phyloP scores from a whole-genome alignment of 2,888 invertebrate species.

The Oscheius myriophilus region DNA sequence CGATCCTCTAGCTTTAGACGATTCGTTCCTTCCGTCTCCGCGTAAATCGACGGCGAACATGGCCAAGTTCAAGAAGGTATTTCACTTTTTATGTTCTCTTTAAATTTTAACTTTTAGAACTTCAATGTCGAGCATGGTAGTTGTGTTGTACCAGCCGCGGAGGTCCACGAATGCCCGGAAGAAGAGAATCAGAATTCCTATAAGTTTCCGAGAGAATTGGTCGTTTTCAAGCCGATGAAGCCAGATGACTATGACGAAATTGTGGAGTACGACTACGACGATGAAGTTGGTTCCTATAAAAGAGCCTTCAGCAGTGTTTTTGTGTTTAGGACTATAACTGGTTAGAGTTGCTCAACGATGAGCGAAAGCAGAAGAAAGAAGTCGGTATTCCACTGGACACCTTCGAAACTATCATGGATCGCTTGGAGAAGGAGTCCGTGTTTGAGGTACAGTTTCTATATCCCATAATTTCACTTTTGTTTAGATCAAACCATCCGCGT shows the following conservation, averaged over 20 bases:
- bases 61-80: conserved; percentile 20
- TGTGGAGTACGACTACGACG: conserved; percentile 95
- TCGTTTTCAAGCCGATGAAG: not conserved
- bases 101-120: conserved; percentile 16
- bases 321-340: conserved; percentile 83
- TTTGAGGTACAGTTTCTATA: conserved; percentile 77
- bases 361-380: conserved; percentile 79
- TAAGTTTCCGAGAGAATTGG: too few relatives aligned
- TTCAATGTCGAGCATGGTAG: conserved; percentile 16
- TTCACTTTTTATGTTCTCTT: not conserved
- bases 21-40: conserved; percentile 4
- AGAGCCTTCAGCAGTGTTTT: not conserved
- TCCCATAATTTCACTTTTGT: not conserved
- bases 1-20: conserved; percentile 7
- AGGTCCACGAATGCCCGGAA: not conserved
- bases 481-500: conserved; percentile 15
- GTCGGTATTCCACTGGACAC: conserved; percentile 86
- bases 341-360: conserved; percentile 88
- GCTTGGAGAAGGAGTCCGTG: conserved; percentile 95
- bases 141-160: conserved; percentile 11
- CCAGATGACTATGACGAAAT: conserved; percentile 79
- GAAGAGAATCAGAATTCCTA: not conserved
- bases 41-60: conserved; percentile 7
- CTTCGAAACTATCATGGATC: conserved; percentile 94
- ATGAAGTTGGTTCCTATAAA: conserved; percentile 77